phyloP scores from a whole-genome alignment of 2,797 vertebrate genomes.

The Scarus forsteni region DNA sequence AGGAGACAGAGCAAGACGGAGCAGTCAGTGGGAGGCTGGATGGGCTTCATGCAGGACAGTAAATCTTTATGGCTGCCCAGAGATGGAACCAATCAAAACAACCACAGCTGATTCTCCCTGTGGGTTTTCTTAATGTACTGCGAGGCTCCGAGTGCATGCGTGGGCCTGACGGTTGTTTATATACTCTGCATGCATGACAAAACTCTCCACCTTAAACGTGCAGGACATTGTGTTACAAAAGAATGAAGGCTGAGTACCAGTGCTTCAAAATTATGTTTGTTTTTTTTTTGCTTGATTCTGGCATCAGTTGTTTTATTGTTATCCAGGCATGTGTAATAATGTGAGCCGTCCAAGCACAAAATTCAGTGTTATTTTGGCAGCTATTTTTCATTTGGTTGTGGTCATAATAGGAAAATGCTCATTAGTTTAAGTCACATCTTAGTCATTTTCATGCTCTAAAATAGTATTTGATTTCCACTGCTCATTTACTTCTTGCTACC shows the following conservation, averaged over 20 bases:
- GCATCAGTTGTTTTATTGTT: no score
- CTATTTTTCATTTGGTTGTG: no score
- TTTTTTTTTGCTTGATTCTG: no score
- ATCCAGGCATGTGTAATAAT: no score
- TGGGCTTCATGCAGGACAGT: slow-evolving; percentile 64
- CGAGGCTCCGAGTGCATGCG: slow-evolving; percentile 53
- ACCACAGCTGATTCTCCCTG: slow-evolving; percentile 41
- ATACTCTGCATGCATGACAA: neutral
- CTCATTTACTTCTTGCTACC: no score
- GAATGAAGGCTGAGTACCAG: neutral
- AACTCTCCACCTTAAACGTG: slow-evolving; percentile 42
- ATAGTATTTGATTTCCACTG: no score
- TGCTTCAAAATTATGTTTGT: no score
- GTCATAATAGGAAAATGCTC: no score
- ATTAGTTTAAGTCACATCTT: no score
- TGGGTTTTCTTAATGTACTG: slow-evolving; percentile 57
- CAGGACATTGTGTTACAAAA: slow-evolving; percentile 7
- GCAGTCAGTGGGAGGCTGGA: slow-evolving; percentile 71
- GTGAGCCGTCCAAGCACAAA: no score
- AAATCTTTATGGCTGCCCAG: slow-evolving; percentile 66
- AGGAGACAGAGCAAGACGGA: slow-evolving; percentile 69
- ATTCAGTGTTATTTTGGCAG: no score
- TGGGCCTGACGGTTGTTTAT: slow-evolving; percentile 56
- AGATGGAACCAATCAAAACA: slow-evolving; percentile 69
- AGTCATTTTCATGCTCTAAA: no score